These are phyloP conservation scores for Patiria miniata DNA, from an alignment of 35 echinoderm and acorn worm genomes.

Conservation along the genomic window DNA sequence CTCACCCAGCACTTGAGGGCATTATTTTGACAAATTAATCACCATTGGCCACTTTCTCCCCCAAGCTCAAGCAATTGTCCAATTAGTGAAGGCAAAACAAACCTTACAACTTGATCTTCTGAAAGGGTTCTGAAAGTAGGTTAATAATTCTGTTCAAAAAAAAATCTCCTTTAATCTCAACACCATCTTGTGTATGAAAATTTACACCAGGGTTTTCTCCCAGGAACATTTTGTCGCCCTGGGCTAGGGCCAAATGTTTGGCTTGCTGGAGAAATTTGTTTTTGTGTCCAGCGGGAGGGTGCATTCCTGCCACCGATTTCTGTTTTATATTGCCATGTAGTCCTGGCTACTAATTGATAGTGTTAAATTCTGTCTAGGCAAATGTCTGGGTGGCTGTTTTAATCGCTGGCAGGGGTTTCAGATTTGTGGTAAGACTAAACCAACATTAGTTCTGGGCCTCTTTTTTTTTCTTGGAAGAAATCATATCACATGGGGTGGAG, in stretches of 20 bases:
- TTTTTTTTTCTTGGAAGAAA: too few species aligned
- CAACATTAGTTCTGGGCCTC: too few species aligned
- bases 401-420: too few species aligned
- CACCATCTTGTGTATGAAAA: neutral
- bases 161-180: neutral
- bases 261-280: slow-evolving; percentile 15
- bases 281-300: slow-evolving; percentile 1
- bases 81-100: neutral
- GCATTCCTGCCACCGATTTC: slow-evolving; percentile 1
- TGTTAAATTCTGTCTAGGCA: too few species aligned
- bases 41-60: neutral
- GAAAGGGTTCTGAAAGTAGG: neutral
- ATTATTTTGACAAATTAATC: neutral
- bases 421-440: too few species aligned
- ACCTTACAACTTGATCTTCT: neutral
- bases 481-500: too few species aligned
- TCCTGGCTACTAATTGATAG: neutral
- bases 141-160: neutral
- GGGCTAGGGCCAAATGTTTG: neutral
- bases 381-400: too few species aligned
- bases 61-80: slow-evolving; percentile 2
- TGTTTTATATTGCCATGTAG: neutral
- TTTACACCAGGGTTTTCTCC: neutral
- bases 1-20: neutral
- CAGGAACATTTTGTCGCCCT: neutral